Percentiles rank a stretch among this genome's conserved stretches.
Evolutionary conservation across 35 echinoderm and acorn worm genomes (phyloP).

Genomic region (Stichopus chloronotus): DNA sequence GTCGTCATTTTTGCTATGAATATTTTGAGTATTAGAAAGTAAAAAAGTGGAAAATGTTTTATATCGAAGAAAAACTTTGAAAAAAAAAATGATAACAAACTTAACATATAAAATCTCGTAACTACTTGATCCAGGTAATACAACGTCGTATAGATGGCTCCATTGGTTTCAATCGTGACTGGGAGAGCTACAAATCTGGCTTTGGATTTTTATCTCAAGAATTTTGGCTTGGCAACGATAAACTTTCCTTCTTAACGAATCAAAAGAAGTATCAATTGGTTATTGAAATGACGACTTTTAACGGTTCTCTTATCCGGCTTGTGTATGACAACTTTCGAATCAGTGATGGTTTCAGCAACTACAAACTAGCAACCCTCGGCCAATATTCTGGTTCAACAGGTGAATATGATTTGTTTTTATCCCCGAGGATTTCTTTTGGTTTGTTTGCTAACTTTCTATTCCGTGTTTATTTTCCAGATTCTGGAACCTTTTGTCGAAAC

Average conservation of each 20-base stretch:
- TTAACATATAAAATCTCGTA: too few relatives aligned
- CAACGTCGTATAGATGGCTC: not conserved
- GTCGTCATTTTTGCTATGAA: too few relatives aligned
- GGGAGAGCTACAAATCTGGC: not conserved
- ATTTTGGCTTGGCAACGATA: not conserved
- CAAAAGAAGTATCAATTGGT: not conserved
- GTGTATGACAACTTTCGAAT: constrained; percentile 1
- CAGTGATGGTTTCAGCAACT: not conserved
- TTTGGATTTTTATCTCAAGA: not conserved
- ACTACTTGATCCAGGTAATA: not conserved
- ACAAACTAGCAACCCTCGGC: not conserved
- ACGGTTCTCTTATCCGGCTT: not conserved
- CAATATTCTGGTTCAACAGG: not conserved
- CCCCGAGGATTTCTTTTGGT: too few relatives aligned
- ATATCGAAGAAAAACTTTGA: too few relatives aligned
- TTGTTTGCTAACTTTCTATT: too few relatives aligned
- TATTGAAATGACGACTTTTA: not conserved
- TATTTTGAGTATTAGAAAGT: too few relatives aligned
- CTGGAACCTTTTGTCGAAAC: too few relatives aligned
- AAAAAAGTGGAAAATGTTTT: too few relatives aligned
- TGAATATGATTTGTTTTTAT: not conserved
- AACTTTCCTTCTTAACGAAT: constrained; percentile 8
- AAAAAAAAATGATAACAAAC: too few relatives aligned
- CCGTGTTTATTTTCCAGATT: too few relatives aligned
- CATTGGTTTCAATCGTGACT: not conserved